These are phyloP conservation scores for Dryocosmus kuriphilus DNA, from an alignment of 2,888 invertebrate genomes.

Conservation along the genomic window DNA sequence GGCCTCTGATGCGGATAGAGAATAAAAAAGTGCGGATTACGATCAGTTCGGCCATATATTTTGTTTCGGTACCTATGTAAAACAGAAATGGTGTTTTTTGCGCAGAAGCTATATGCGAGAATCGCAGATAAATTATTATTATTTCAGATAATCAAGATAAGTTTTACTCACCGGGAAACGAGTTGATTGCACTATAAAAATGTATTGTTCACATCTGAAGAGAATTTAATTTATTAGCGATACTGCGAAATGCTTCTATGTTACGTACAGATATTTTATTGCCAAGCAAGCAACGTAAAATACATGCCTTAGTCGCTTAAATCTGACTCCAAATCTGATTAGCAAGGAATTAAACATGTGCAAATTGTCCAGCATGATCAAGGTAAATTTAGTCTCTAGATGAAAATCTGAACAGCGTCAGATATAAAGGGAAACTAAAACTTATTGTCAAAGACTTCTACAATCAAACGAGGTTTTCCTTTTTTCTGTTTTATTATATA, in stretches of 20 bases:
- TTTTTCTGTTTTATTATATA: too few relatives aligned
- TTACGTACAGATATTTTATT: constrained; percentile 30
- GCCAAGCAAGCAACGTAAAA: constrained; percentile 7
- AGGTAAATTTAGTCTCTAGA: background rate
- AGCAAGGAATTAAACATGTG: background rate
- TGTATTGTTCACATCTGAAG: constrained; percentile 28
- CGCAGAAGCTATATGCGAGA: background rate
- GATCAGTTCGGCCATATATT: background rate
- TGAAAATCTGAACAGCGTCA: too few relatives aligned
- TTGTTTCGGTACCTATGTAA: background rate
- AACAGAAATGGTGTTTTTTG: background rate
- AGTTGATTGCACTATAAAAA: constrained; percentile 21
- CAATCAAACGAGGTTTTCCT: too few relatives aligned
- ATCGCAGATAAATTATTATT: constrained; percentile 22
- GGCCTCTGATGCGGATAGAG: background rate
- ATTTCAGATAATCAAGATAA: constrained; percentile 29
- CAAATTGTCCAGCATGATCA: background rate
- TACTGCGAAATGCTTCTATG: constrained; percentile 15
- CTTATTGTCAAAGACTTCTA: too few relatives aligned
- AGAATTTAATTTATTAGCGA: constrained; percentile 28
- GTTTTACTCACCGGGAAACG: constrained; percentile 4
- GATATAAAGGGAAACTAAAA: too few relatives aligned
- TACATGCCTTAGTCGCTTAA: background rate
- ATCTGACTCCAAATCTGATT: too few relatives aligned
- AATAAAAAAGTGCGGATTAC: background rate